These are phyloP conservation scores for Drosophila vallismaia DNA, from an alignment of 2,888 invertebrate genomes.

Conservation along the genomic window DNA sequence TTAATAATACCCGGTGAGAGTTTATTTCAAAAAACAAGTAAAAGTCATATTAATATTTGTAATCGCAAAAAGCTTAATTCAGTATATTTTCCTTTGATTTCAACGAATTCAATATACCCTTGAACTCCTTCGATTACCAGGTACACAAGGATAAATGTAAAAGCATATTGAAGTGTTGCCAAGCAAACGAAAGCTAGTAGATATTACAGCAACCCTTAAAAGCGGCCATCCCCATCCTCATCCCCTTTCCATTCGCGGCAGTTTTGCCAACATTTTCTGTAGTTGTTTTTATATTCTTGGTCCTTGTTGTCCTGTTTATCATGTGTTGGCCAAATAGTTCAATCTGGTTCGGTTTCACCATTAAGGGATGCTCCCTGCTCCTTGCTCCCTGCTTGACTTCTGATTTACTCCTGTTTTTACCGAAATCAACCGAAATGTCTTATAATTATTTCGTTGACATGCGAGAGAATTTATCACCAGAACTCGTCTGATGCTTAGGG, in stretches of 20 bases:
- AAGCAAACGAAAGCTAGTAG: slow-evolving; percentile 51
- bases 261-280: slow-evolving; percentile 29
- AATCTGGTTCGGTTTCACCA: slow-evolving; percentile 45
- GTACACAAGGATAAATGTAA: slow-evolving; percentile 25
- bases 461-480: slow-evolving; percentile 20
- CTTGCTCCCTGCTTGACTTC: slow-evolving; percentile 12
- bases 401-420: slow-evolving; percentile 20
- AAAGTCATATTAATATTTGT: too few species aligned
- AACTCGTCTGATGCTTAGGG: slow-evolving; percentile 7
- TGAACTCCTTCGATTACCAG: slow-evolving; percentile 9
- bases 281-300: slow-evolving; percentile 17
- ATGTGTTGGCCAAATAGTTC: slow-evolving; percentile 71
- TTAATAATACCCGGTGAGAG: neutral
- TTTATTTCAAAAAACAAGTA: too few species aligned
- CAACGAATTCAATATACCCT: slow-evolving; percentile 9
- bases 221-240: slow-evolving; percentile 27
- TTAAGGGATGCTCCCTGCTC: slow-evolving; percentile 52
- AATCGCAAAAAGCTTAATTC: too few species aligned
- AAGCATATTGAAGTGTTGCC: slow-evolving; percentile 64
- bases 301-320: slow-evolving; percentile 58
- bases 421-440: slow-evolving; percentile 1
- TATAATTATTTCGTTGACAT: slow-evolving; percentile 25
- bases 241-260: neutral
- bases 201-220: slow-evolving; percentile 64
- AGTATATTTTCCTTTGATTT: neutral